Base-by-base conservation (phyloP, 2,888 invertebrate species). In the Polymixis flavicincta region DNA sequence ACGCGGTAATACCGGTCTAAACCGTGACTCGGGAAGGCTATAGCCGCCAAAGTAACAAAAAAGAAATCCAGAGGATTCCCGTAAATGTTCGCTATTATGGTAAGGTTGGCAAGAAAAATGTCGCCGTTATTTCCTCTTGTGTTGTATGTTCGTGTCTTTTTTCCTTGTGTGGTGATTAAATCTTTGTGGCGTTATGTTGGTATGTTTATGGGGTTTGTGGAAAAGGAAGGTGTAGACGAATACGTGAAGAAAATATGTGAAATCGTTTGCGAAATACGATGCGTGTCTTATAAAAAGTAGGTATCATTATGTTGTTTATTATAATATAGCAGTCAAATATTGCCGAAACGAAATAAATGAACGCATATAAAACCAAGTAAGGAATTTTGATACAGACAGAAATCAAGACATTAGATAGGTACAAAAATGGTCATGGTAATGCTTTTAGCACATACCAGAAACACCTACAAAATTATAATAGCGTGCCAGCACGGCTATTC, bases 11-110 rank as follows among this genome's bases (percentile, higher is more conserved):
- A 69, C 81, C 84, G 55, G 67, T 69, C 81, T 84, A 75, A 74
- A 65, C 75, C 82, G 74, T 83, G 85, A 85, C 85, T 82, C 61
- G 61, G 71, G 59, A 82, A 55, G 72, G 78, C 25, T 64, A 42
- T 32, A 61, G 37, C 72, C 69, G n/a, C 59, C 22, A 63, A 69
- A 80, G 69, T 84, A 84, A 84, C 75, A 82, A 82, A 82, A 84
- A 82, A 78, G 68, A 84, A 85, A 85, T 76, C 74, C 79, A 55
- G 57, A 78, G 76, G 79, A 82, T 84, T 85, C 83, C 55, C 73
- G 75, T 79, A 84, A 84, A 85, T 84, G 83, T 61, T 66, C 61
- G 37, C 85, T 76, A 85, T 84, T 84, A 84, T 71, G 73, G 85
- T 82, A 72, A 82, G 65, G 66, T 60, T 70, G 83, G 57, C 60